A percentile compares a stretch with the other conserved stretches of the same genome.
phyloP scores from a whole-genome alignment of 2,113 vertebrate genomes.

The Aphyosemion australe region DNA sequence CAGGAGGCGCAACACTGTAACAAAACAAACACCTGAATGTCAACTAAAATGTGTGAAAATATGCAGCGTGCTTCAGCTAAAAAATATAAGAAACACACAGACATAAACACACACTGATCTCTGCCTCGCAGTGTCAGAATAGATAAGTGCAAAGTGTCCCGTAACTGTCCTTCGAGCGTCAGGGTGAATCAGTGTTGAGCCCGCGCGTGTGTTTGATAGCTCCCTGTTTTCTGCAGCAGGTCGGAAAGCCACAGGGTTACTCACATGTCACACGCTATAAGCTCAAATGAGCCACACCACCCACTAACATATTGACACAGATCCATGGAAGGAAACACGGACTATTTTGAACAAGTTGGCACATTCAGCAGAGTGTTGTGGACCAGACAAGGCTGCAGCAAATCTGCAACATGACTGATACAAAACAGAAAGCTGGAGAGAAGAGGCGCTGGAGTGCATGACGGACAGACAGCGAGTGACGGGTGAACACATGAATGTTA shows the following conservation, averaged over 20 bases:
- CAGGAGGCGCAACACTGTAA: constrained; percentile 88
- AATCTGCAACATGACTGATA: constrained; percentile 15
- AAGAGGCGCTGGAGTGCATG: neutral
- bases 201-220: neutral
- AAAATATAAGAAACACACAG: neutral
- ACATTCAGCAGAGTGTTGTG: constrained; percentile 1
- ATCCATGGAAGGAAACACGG: constrained; percentile 23
- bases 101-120: constrained; percentile 19
- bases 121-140: constrained; percentile 21
- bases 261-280: constrained; percentile 1
- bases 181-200: constrained; percentile 29
- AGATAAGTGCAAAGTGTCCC: constrained; percentile 20
- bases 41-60: constrained; percentile 22
- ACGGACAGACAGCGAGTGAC: constrained; percentile 30
- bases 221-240: constrained; percentile 22
- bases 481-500: constrained; percentile 17
- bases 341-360: constrained; percentile 16
- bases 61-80: neutral
- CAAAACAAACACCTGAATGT: constrained; percentile 58
- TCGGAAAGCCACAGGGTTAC: constrained; percentile 30
- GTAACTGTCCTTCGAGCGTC: constrained; percentile 39
- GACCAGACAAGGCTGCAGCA: constrained; percentile 4
- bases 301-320: constrained; percentile 57
- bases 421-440: neutral
- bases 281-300: neutral